Evolutionary conservation across 2,797 vertebrate species (phyloP).

Genomic region (Liasis olivaceus): DNA sequence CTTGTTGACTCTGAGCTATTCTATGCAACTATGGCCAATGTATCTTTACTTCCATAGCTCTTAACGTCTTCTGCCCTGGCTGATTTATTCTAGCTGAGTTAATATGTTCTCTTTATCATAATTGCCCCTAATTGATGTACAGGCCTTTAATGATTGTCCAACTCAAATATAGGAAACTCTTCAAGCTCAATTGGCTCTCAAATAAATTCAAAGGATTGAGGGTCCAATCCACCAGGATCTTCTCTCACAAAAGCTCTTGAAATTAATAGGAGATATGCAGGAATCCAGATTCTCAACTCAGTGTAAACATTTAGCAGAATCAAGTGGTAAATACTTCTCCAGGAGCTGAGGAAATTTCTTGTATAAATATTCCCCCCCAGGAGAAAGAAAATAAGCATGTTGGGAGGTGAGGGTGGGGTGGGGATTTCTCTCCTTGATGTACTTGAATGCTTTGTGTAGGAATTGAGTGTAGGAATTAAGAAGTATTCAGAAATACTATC

Average conservation of each 20-base stretch:
- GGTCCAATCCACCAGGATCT: neutral
- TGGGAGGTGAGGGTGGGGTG: neutral
- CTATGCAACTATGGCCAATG: neutral
- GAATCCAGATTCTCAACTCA: neutral
- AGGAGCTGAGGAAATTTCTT: neutral
- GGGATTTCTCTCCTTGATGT: neutral
- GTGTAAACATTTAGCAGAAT: neutral
- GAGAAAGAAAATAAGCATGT: neutral
- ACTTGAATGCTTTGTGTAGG: neutral
- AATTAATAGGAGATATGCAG: neutral
- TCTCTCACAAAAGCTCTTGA: neutral
- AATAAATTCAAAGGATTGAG: slow-evolving; percentile 34
- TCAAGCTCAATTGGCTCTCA: slow-evolving; percentile 40
- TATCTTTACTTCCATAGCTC: neutral
- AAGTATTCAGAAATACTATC: neutral
- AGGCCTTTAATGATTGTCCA: slow-evolving; percentile 35
- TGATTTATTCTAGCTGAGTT: slow-evolving; percentile 43
- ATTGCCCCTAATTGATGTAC: slow-evolving; percentile 38
- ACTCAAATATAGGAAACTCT: slow-evolving; percentile 39
- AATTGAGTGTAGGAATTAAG: neutral
- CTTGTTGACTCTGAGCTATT: neutral
- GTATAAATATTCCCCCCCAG: neutral
- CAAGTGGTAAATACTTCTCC: neutral
- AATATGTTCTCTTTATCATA: slow-evolving; percentile 42
- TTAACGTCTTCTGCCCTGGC: slow-evolving; percentile 19